A percentile compares a stretch with the other conserved stretches of the same genome.
Evolutionary conservation across 1,140 invertebrate genomes (phyloP).

Genomic region (Dendroctonus ponderosae): DNA sequence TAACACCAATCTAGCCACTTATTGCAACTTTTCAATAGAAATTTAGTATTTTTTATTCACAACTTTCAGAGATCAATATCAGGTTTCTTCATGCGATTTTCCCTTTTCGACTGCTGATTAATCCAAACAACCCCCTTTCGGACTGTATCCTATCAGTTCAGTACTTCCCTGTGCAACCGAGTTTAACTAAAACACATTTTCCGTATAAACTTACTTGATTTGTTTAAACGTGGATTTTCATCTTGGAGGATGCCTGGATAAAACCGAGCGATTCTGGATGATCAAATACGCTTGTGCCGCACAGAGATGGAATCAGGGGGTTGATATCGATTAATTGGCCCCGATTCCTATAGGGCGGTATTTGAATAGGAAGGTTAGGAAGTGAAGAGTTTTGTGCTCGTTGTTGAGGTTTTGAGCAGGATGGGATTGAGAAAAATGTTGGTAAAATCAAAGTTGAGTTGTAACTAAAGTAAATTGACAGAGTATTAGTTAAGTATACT

Average conservation of each 20-base stretch:
- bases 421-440: too few species aligned
- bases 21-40: background rate
- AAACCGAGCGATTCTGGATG: conserved; percentile 2
- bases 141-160: background rate
- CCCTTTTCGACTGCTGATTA: background rate
- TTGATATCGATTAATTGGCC: background rate
- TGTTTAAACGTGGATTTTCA: conserved; percentile 17
- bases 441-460: too few species aligned
- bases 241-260: background rate
- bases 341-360: too few species aligned
- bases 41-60: conserved; percentile 2
- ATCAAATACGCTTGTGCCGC: conserved; percentile 12
- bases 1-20: background rate
- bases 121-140: conserved; percentile 8
- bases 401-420: too few species aligned
- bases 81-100: conserved; percentile 9
- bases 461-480: too few species aligned
- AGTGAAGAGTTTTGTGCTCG: too few species aligned
- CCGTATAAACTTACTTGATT: conserved; percentile 6
- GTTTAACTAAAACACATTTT: background rate
- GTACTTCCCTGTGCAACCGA: background rate
- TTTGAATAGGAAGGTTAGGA: too few species aligned
- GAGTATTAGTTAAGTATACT: too few species aligned
- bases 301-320: conserved; percentile 13
- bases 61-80: conserved; percentile 14